Percentiles rank a stretch among this genome's conserved stretches.
phyloP scores from a whole-genome alignment of 2,113 vertebrate genomes.

The Antigone vipio region DNA sequence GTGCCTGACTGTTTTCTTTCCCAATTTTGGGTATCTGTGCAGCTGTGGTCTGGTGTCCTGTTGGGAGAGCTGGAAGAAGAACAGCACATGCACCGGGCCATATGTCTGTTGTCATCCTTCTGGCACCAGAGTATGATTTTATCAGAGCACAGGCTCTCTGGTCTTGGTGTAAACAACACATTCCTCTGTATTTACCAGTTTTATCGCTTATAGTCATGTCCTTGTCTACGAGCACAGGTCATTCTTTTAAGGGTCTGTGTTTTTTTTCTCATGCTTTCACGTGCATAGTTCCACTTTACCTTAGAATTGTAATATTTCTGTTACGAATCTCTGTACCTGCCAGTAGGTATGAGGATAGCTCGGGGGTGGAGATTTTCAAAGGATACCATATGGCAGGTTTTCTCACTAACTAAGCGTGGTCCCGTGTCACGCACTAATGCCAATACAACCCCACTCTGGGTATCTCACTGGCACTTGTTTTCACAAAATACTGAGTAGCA shows the following conservation, averaged over 20 bases:
- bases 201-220: not conserved
- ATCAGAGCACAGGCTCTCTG: not conserved
- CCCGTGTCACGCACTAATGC: not conserved
- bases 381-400: not conserved
- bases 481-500: not conserved
- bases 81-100: rapidly evolving
- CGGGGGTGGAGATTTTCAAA: not conserved
- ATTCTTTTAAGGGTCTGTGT: not conserved
- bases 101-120: not conserved
- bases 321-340: not conserved
- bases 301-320: not conserved
- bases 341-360: not conserved
- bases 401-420: not conserved
- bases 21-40: not conserved
- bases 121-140: rapidly evolving
- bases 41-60: not conserved
- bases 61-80: not conserved
- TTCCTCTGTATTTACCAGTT: not conserved
- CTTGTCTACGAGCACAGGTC: not conserved
- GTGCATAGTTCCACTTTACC: not conserved
- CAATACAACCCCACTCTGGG: not conserved
- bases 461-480: not conserved
- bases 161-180: not conserved
- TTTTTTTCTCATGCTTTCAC: not conserved
- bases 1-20: not conserved